A percentile compares a stretch with the other conserved stretches of the same genome.
phyloP scores from a whole-genome alignment of 2,113 vertebrate species.

The Dicaeum eximium region DNA sequence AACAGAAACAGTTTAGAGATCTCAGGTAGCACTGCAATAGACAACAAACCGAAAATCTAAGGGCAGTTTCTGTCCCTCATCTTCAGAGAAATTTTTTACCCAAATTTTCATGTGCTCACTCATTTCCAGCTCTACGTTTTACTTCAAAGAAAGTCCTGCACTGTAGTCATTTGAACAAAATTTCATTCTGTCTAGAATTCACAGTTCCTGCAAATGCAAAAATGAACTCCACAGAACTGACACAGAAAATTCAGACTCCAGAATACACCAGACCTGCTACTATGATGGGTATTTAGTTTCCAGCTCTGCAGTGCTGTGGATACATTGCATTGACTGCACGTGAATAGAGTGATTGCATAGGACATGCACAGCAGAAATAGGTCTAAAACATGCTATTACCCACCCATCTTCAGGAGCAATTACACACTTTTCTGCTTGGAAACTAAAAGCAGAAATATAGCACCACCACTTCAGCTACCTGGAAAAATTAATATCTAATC shows the following conservation, averaged over 20 bases:
- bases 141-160: background rate
- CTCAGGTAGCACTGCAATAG: fast-evolving
- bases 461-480: background rate
- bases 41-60: background rate
- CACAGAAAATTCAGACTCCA: background rate
- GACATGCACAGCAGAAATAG: background rate
- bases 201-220: background rate
- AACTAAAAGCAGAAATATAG: background rate
- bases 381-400: background rate
- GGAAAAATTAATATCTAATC: background rate
- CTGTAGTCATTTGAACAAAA: background rate
- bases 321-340: background rate
- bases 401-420: background rate
- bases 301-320: background rate
- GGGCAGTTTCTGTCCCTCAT: background rate
- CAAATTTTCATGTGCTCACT: background rate
- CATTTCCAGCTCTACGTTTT: background rate
- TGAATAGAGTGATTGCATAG: background rate
- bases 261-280: background rate
- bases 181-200: background rate
- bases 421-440: background rate
- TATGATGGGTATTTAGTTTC: background rate
- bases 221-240: background rate
- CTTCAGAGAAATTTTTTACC: background rate
- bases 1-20: background rate